Evolutionary conservation across 37 sponge, comb jelly and placozoan genomes (phyloP).

Genomic region (Mnemiopsis leidyi): DNA sequence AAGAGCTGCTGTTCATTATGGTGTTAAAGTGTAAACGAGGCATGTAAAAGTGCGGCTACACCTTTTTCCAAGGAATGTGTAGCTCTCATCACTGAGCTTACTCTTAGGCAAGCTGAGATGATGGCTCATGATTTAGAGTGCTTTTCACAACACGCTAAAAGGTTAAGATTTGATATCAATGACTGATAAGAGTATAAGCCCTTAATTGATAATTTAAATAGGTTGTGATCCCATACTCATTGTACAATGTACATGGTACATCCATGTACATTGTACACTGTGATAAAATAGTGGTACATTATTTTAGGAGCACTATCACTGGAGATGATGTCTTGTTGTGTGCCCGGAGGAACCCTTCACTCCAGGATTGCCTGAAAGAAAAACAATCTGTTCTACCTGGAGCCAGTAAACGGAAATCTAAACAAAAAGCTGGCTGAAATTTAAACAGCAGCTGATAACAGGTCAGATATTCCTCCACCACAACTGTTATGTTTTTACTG

Average conservation of each 20-base stretch:
- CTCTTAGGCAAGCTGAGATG: constrained; percentile 49
- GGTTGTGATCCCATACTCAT: no score
- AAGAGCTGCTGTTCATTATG: constrained; percentile 52
- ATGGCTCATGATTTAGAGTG: constrained; percentile 56
- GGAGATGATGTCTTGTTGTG: constrained; percentile 62
- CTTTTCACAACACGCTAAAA: constrained; percentile 46
- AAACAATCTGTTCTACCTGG: neutral
- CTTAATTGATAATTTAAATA: no score
- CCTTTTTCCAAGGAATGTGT: constrained; percentile 8
- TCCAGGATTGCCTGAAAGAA: neutral
- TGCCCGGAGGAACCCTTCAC: constrained; percentile 57
- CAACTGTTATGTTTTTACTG: no score
- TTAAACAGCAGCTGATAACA: no score
- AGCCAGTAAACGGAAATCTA: constrained; percentile 32
- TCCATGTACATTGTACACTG: neutral
- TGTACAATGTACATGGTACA: no score
- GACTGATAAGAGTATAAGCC: no score
- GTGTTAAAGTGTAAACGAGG: constrained; percentile 14
- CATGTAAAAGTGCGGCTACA: neutral
- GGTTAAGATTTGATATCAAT: no score
- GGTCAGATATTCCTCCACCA: no score
- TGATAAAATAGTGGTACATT: neutral
- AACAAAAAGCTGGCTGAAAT: constrained; percentile 1
- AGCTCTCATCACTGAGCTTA: constrained; percentile 19
- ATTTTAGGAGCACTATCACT: constrained; percentile 6